A percentile compares a stretch with the other conserved stretches of the same genome.
Conservation (phyloP, 2,888 invertebrate genomes). For the Himalopsyche japonica region DNA sequence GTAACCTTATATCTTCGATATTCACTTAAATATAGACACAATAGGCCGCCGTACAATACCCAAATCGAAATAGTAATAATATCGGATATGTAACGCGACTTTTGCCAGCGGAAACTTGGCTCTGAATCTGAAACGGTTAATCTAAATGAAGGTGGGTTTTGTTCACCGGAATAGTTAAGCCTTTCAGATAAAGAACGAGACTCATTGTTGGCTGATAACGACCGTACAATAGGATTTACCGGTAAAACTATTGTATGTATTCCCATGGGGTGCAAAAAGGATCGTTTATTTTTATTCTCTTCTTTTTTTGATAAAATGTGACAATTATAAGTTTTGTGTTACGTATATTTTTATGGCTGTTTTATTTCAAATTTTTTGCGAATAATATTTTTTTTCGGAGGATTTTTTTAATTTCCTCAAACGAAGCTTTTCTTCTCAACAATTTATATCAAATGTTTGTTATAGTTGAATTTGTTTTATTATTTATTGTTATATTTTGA, state of each 20-base stretch:
- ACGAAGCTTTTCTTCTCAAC: too few relatives aligned
- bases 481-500: too few relatives aligned
- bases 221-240: conserved; percentile 30
- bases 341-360: too few relatives aligned
- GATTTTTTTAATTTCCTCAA: too few relatives aligned
- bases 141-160: conserved; percentile 37
- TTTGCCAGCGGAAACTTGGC: conserved; percentile 17
- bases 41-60: neutral
- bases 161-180: conserved; percentile 31
- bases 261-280: conserved; percentile 13
- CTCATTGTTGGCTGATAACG: conserved; percentile 33
- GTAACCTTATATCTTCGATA: neutral
- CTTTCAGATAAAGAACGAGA: conserved; percentile 30
- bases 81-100: conserved; percentile 19
- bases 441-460: too few relatives aligned
- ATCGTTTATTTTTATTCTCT: neutral
- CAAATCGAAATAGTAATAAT: neutral
- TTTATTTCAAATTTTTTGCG: too few relatives aligned
- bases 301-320: neutral
- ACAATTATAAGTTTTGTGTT: neutral
- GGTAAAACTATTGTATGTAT: conserved; percentile 33
- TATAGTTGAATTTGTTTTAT: too few relatives aligned
- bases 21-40: neutral
- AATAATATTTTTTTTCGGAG: too few relatives aligned
- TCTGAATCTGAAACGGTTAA: conserved; percentile 29